Evolutionary conservation across 2,113 vertebrate species (phyloP).

Genomic region (Gymnobelideus leadbeateri): DNA sequence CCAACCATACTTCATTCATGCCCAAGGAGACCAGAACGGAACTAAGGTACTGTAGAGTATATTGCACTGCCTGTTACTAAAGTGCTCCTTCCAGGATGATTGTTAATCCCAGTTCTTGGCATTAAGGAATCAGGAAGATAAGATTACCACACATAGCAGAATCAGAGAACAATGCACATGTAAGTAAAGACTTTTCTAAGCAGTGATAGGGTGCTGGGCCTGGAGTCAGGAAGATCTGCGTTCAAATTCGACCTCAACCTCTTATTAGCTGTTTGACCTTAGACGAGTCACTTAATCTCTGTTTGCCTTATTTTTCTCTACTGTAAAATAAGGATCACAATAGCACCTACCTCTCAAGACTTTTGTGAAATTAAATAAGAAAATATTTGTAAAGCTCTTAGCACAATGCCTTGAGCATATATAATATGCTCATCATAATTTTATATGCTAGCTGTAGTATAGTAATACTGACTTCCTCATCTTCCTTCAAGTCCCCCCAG

Average conservation of each 20-base stretch:
- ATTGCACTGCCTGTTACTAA: fast-evolving
- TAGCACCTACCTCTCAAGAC: neutral
- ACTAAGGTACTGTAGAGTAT: slow-evolving; percentile 86
- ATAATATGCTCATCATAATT: too few relatives aligned
- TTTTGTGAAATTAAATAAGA: neutral
- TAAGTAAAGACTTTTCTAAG: neutral
- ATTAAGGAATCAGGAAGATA: neutral
- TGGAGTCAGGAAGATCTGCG: neutral
- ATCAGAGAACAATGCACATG: neutral
- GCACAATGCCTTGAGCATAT: neutral
- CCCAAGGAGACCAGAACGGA: slow-evolving; percentile 85
- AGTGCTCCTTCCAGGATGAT: neutral
- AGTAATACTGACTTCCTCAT: neutral
- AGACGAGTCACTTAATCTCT: neutral
- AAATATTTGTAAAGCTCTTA: neutral
- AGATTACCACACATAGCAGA: neutral
- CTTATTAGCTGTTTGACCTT: neutral
- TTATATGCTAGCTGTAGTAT: neutral
- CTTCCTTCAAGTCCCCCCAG: neutral
- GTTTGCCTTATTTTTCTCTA: neutral
- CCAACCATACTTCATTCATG: slow-evolving; percentile 81
- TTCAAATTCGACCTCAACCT: neutral
- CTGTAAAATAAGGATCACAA: neutral
- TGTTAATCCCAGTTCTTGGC: neutral
- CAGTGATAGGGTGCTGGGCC: neutral